Percentiles rank a stretch among this genome's conserved stretches.
These are phyloP conservation scores for Drosophila antonietae DNA, from an alignment of 2,888 invertebrate species.

Conservation along the genomic window DNA sequence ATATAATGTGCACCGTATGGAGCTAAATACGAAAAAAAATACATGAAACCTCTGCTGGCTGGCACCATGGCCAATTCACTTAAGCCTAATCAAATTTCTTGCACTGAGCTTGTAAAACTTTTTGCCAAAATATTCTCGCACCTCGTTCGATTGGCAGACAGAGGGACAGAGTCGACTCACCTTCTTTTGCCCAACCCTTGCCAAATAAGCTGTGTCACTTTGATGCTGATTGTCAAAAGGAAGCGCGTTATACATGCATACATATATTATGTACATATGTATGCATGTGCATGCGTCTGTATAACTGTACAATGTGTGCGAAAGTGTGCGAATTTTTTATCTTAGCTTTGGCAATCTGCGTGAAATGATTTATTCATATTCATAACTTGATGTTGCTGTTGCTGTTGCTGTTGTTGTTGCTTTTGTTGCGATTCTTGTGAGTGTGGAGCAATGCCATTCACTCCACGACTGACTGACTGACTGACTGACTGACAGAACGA, in stretches of 20 bases:
- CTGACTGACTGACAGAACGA: slow-evolving; percentile 60
- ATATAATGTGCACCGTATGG: neutral
- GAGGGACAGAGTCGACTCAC: neutral
- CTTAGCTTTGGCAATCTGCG: slow-evolving; percentile 77
- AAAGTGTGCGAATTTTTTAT: slow-evolving; percentile 50
- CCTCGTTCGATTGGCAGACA: slow-evolving; percentile 36
- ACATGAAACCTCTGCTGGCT: neutral
- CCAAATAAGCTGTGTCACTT: slow-evolving; percentile 47
- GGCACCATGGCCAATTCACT: slow-evolving; percentile 13
- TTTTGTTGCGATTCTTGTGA: slow-evolving; percentile 22
- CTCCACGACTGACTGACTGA: slow-evolving; percentile 25
- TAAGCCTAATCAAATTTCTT: slow-evolving; percentile 32
- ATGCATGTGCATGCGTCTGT: slow-evolving; percentile 1
- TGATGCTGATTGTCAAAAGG: slow-evolving; percentile 66
- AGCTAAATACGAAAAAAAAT: neutral
- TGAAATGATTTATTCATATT: slow-evolving; percentile 81
- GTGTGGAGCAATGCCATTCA: slow-evolving; percentile 62
- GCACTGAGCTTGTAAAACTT: slow-evolving; percentile 30
- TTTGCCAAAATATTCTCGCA: slow-evolving; percentile 32
- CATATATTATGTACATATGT: neutral
- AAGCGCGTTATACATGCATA: slow-evolving; percentile 20
- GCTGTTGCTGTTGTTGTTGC: slow-evolving; percentile 27
- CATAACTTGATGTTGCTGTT: slow-evolving; percentile 68
- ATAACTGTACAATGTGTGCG: slow-evolving; percentile 38
- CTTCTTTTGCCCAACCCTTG: neutral